phyloP scores from a whole-genome alignment of 2,888 invertebrate genomes.

The Andricus curvator region DNA sequence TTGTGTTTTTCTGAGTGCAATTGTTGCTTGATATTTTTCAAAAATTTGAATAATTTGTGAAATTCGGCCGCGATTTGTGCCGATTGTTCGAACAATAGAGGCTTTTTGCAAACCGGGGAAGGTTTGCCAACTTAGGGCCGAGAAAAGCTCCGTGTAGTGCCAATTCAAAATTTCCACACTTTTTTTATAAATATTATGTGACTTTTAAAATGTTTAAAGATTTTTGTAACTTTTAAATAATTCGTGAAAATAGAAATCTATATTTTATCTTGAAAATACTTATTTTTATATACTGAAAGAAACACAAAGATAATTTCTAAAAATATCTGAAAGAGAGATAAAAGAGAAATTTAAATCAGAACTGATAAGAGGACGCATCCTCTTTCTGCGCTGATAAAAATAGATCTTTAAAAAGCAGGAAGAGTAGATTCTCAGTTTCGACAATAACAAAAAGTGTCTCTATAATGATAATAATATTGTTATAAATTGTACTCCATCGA shows the following conservation, averaged over 20 bases:
- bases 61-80: background rate
- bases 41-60: background rate
- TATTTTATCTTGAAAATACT: too few relatives aligned
- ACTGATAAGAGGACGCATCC: background rate
- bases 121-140: too few relatives aligned
- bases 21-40: background rate
- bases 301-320: background rate
- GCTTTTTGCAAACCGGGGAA: too few relatives aligned
- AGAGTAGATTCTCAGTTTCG: slow-evolving; percentile 1
- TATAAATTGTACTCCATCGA: background rate
- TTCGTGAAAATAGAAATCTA: too few relatives aligned
- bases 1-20: background rate
- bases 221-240: too few relatives aligned
- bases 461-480: background rate
- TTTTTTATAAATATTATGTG: too few relatives aligned
- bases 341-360: background rate
- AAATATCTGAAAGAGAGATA: background rate
- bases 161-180: too few relatives aligned
- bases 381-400: background rate
- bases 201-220: too few relatives aligned
- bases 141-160: too few relatives aligned
- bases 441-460: background rate
- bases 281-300: background rate
- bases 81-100: too few relatives aligned
- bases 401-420: background rate